Conservation (phyloP, 2,113 vertebrate genomes). For the Electrona antarctica region DNA sequence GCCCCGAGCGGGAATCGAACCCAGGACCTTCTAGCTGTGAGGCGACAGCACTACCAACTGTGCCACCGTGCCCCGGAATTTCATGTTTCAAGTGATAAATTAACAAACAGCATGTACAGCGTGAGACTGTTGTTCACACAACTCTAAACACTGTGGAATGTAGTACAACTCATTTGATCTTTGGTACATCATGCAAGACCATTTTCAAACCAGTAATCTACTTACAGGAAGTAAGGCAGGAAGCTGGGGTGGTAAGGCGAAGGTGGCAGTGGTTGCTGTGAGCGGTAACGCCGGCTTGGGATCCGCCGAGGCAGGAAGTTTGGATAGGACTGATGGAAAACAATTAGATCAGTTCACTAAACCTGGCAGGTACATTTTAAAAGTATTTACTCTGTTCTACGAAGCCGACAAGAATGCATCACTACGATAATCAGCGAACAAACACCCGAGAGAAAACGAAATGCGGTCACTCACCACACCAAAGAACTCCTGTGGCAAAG, state of each 20-base stretch:
- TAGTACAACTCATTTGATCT: not conserved
- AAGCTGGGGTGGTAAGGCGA: slow-evolving; percentile 97
- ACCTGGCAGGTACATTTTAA: not conserved
- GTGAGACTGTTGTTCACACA: not conserved
- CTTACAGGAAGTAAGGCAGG: slow-evolving; percentile 98
- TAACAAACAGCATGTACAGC: not conserved
- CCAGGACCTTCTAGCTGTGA: too few relatives aligned
- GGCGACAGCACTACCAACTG: too few relatives aligned
- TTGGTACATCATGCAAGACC: not conserved
- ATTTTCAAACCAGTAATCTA: slow-evolving; percentile 21
- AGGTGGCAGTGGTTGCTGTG: slow-evolving; percentile 92
- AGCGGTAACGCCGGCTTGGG: slow-evolving; percentile 91
- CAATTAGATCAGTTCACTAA: not conserved
- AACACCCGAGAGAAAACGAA: not conserved
- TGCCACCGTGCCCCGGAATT: too few relatives aligned
- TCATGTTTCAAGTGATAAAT: not conserved
- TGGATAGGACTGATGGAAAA: slow-evolving; percentile 86
- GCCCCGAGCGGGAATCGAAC: too few relatives aligned
- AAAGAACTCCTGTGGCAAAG: slow-evolving; percentile 94
- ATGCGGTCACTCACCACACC: slow-evolving; percentile 88
- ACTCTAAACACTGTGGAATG: not conserved
- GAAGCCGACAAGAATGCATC: not conserved
- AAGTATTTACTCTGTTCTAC: not conserved
- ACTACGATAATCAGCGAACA: not conserved
- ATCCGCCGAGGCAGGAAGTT: slow-evolving; percentile 96